Base-by-base conservation (phyloP, 2,888 invertebrate genomes). In the Gymnosoma rotundatum region DNA sequence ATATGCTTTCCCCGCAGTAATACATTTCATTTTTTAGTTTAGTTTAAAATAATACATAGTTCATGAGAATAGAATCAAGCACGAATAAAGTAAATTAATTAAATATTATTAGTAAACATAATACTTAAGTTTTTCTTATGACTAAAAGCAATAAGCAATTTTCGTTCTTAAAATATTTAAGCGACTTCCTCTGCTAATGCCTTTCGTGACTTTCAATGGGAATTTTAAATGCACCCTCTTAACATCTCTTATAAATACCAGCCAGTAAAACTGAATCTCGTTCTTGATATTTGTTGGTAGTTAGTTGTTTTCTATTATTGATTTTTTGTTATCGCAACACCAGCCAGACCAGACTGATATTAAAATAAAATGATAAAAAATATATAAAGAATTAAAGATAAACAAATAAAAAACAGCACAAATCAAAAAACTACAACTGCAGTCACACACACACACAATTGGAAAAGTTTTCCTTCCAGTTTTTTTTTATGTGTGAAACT, bases 371-470 rank as follows among this genome's bases (percentile, higher is more conserved):
- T 52, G 14, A 54, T 16, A 61, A 63, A 45, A 56, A 58, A 70
- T 58, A 73, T 21, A 45, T 1, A 38, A 58, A 48, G 54, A 50
- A 66, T 18, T 16, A 50, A 50, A 45, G 12, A 45, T 25, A 4
- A 50, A 48, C 50, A 25, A 58, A 20, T 20, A 58, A 79, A 75
- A 75, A 36, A 48, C 36, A 25, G 32, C 18, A 48, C 16, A 1
- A 48, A 75, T 58, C 69, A 48, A 64, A 69, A 75, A 69, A 63
- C 61, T 75, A 50, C 56, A 75, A 81, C 50, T 69, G 48, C 81
- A 81, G 50, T 54, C 63, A 81, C 75, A 75, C 56, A 75, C 56
- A 69, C 69, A 81, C 75, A 75, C 63, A 69, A 81, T 32, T 48
- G 18, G 14, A 38, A 32, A 78, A 78, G 48, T 72, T 75, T 69